These are phyloP conservation scores for Eupithecia abbreviata DNA, from an alignment of 2,888 invertebrate genomes.

Conservation along the genomic window DNA sequence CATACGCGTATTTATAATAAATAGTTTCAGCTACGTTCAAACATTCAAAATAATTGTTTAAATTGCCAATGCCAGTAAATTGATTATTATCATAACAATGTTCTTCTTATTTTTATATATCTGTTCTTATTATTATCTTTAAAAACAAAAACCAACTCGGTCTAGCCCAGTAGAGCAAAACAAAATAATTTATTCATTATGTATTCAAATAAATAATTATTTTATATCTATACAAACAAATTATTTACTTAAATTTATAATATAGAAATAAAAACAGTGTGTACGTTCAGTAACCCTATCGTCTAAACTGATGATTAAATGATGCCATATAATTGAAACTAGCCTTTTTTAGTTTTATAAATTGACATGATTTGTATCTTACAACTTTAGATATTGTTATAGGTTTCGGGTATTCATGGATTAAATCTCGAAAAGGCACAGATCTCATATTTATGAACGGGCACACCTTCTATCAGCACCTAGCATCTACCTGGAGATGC, in stretches of 20 bases:
- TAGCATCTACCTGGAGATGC: slow-evolving; percentile 52
- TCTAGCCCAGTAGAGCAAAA: too few species aligned
- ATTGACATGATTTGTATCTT: not conserved
- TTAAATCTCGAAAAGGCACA: slow-evolving; percentile 44
- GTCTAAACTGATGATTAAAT: not conserved
- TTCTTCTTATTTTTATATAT: too few species aligned
- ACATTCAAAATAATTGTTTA: too few species aligned
- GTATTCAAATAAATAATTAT: not conserved
- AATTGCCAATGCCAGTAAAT: too few species aligned
- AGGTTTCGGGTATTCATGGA: slow-evolving; percentile 46
- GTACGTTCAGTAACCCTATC: not conserved
- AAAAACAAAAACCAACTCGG: too few species aligned
- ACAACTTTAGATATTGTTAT: slow-evolving; percentile 6
- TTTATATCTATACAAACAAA: not conserved
- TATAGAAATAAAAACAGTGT: not conserved
- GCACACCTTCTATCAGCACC: slow-evolving; percentile 47
- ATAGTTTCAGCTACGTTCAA: too few species aligned
- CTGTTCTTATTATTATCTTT: too few species aligned
- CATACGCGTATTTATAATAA: too few species aligned
- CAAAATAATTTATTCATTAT: too few species aligned
- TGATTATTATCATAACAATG: too few species aligned
- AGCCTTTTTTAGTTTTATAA: not conserved
- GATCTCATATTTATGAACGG: slow-evolving; percentile 45
- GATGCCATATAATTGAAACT: not conserved
- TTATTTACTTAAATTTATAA: not conserved